Evolutionary conservation across 1,140 invertebrate species (phyloP), one percentile per base, ranked within the genome.

Genomic region (Nilaparvata lugens): DNA sequence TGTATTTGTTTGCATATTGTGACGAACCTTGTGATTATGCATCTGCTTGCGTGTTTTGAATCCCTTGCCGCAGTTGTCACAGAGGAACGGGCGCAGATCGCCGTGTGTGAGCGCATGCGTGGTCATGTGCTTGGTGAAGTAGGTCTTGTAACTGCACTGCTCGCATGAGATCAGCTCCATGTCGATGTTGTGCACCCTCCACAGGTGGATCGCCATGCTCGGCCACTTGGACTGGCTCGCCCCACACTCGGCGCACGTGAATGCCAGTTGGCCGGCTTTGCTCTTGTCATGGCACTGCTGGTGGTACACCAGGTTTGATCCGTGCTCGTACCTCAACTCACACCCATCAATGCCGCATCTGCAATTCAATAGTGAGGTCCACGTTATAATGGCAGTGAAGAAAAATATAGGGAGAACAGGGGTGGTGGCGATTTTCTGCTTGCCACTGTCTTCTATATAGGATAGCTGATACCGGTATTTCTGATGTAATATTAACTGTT

Each of bases 11-110:
- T n/a, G n/a, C n/a, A n/a, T n/a, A n/a, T n/a, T n/a, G n/a, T n/a
- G 25, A 28, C 3, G 7, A 4, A 77, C 65, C 11, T 79, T 79
- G 67, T 86, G 84, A 64, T 85, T 85, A 24, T 81, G 75, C 52
- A 89, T 72, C 66, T 90, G 88, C 70, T 86, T 88, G 9, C 77
- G 76, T 69, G 85, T 89, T 71, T 89, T 88, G 71, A 90, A 91
- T 2, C 79, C 76, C 71, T 89, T 89, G n/a, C 78, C 77, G 70
- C 88, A 91, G 24, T 76, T 71, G 61, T 83, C 76, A 73, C 85
- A 87, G 5, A 79, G 72, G 67, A 80, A 87, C 7, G 75, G 73
- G 63, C 81, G 81, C 38, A 80, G 78, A 51, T 81, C 77, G 18
- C 78, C 78, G 72, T 91, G 88, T 40, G 82, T 86, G 62, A 81